Percentiles rank a stretch among this genome's conserved stretches.
phyloP scores from a whole-genome alignment of 2,113 vertebrate genomes.

The Cyphomyrus plagiostoma region DNA sequence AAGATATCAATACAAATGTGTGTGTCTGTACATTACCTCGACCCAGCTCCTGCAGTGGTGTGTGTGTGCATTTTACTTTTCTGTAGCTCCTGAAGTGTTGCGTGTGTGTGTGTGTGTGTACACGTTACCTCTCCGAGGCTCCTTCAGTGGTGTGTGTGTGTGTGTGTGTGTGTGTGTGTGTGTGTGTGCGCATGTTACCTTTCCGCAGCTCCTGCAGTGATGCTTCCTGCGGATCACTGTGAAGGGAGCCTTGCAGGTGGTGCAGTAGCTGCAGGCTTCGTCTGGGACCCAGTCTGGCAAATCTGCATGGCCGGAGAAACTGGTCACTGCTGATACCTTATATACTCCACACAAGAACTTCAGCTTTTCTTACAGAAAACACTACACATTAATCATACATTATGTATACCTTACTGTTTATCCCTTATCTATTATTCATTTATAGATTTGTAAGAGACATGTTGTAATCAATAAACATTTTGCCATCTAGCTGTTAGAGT shows the following conservation, averaged over 20 bases:
- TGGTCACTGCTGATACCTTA: neutral
- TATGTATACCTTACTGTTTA: neutral
- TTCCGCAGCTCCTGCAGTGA: constrained; percentile 95
- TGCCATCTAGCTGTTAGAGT: too few relatives aligned
- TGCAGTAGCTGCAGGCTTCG: constrained; percentile 85
- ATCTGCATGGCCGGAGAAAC: constrained; percentile 59
- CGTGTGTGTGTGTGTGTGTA: too few relatives aligned
- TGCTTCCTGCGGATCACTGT: constrained; percentile 96
- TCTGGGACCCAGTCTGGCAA: constrained; percentile 97
- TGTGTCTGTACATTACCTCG: neutral
- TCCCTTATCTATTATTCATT: neutral
- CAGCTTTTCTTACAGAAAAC: neutral
- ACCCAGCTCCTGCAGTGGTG: too few relatives aligned
- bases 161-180: constrained; percentile 43
- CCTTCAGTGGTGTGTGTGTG: too few relatives aligned
- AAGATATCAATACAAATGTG: too few relatives aligned
- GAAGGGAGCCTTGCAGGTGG: constrained; percentile 91
- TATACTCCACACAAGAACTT: neutral
- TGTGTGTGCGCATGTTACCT: constrained; percentile 59
- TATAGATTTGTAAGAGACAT: neutral
- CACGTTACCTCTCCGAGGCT: too few relatives aligned
- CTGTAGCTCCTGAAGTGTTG: too few relatives aligned
- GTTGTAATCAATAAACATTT: neutral
- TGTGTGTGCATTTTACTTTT: too few relatives aligned
- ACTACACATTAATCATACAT: neutral